These are phyloP conservation scores for Hipposideros larvatus DNA, from an alignment of 2,797 vertebrate genomes.

Conservation along the genomic window DNA sequence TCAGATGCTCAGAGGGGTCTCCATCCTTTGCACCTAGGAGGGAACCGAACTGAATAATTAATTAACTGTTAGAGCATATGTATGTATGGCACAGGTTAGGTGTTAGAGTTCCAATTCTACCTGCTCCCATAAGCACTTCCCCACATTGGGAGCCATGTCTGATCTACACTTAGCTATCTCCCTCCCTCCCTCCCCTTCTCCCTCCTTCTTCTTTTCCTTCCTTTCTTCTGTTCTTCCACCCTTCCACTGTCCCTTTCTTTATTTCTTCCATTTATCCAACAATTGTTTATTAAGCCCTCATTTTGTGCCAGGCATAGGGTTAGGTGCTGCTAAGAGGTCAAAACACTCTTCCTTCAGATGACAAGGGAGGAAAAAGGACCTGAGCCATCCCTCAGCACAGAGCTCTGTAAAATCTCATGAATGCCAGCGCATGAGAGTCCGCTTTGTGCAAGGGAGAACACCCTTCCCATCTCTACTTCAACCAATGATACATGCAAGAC, in stretches of 20 bases:
- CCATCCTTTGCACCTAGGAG: not conserved
- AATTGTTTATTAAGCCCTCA: not conserved
- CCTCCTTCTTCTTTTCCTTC: not conserved
- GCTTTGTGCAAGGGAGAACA: not conserved
- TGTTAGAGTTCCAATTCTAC: not conserved
- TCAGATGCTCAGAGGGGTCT: not conserved
- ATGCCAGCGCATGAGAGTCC: not conserved
- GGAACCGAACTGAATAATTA: not conserved
- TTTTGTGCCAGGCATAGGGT: not conserved
- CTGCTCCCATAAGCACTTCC: not conserved
- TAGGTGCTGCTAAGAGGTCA: not conserved
- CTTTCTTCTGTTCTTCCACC: too few relatives aligned
- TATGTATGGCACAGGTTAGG: not conserved
- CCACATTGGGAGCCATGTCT: not conserved
- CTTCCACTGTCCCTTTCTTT: not conserved
- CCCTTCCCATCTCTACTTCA: not conserved
- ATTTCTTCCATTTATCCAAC: not conserved
- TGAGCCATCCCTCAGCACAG: not conserved
- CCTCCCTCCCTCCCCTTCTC: not conserved
- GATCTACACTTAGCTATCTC: too few relatives aligned
- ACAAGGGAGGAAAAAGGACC: not conserved
- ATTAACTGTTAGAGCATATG: not conserved
- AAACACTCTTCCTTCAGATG: not conserved
- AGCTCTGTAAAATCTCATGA: not conserved
- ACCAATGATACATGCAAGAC: not conserved